phyloP scores from a whole-genome alignment of 2,113 vertebrate genomes.

The Gymnobelideus leadbeateri region DNA sequence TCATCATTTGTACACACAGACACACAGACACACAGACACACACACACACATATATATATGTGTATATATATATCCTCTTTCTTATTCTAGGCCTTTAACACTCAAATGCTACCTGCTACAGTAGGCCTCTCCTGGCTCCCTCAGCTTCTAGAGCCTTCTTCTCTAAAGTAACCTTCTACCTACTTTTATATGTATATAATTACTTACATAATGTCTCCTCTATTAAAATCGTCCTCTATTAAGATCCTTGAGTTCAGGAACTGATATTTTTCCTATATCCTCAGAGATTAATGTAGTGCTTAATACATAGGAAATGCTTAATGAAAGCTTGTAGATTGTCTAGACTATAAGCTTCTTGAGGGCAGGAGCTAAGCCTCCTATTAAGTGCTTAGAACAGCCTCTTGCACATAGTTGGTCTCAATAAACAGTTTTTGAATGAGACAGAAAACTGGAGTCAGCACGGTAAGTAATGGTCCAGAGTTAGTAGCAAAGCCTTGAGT shows the following conservation, averaged over 20 bases:
- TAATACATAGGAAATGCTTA: background rate
- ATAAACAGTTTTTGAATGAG: background rate
- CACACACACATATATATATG: no score
- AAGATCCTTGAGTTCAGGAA: background rate
- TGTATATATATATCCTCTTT: background rate
- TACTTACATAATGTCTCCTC: background rate
- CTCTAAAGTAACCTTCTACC: background rate
- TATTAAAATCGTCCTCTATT: background rate
- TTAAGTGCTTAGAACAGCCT: background rate
- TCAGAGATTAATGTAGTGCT: background rate
- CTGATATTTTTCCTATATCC: background rate
- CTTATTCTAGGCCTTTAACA: background rate
- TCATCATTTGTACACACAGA: no score
- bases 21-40: no score
- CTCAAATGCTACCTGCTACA: background rate
- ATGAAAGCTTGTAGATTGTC: background rate
- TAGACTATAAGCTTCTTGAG: background rate
- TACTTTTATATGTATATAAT: background rate
- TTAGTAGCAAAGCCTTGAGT: background rate
- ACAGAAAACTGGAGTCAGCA: background rate
- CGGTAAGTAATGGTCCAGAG: background rate
- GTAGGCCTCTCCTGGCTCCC: background rate
- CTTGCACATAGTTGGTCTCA: background rate
- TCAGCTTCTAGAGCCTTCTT: background rate
- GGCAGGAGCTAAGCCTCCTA: background rate